Conservation (phyloP, 2,797 vertebrate species). For the Anolis apletophallus region DNA sequence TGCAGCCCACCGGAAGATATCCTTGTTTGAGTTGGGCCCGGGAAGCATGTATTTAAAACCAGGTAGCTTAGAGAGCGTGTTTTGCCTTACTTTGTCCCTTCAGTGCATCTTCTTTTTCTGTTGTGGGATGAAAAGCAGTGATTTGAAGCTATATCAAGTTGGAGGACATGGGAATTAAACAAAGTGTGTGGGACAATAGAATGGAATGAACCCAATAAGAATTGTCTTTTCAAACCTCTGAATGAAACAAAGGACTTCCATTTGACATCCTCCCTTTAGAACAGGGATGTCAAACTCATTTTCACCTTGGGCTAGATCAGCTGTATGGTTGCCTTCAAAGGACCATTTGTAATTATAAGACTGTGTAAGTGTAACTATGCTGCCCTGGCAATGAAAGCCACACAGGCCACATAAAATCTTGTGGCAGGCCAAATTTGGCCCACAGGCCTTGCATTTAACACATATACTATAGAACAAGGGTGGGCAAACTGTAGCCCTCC, state of each 20-base stretch:
- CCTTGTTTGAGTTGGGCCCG: conserved; percentile 10
- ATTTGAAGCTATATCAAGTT: conserved; percentile 45
- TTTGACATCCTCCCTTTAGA: not conserved
- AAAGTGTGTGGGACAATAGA: not conserved
- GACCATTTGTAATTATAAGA: too few relatives aligned
- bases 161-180: too few relatives aligned
- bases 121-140: conserved; percentile 34
- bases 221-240: not conserved
- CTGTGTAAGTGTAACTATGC: too few relatives aligned
- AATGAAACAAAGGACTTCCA: not conserved
- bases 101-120: not conserved
- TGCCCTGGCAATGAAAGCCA: too few relatives aligned
- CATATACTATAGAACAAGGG: too few relatives aligned
- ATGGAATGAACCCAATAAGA: not conserved
- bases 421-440: too few relatives aligned
- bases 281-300: too few relatives aligned
- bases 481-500: too few relatives aligned
- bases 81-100: conserved; percentile 38
- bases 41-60: conserved; percentile 61
- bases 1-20: conserved; percentile 49
- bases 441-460: too few relatives aligned
- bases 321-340: too few relatives aligned
- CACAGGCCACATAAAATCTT: too few relatives aligned
- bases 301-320: too few relatives aligned
- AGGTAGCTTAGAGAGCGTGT: conserved; percentile 10